Percentiles rank a stretch among this genome's conserved stretches.
Evolutionary conservation across 2,888 invertebrate species (phyloP).

Genomic region (Aphodius sticticus): DNA sequence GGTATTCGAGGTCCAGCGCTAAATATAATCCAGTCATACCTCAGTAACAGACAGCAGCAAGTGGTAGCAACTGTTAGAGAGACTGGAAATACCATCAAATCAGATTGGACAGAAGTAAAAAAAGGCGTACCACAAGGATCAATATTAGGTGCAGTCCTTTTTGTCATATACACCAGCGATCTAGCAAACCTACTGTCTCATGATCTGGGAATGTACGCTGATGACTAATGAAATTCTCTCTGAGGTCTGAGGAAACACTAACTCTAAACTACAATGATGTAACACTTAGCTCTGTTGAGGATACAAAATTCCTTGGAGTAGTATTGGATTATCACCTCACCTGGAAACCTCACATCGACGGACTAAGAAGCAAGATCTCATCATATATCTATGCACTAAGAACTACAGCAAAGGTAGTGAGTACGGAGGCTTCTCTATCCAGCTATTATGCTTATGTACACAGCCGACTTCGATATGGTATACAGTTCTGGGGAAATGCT

Average conservation of each 20-base stretch:
- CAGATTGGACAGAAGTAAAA: background rate
- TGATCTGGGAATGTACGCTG: background rate
- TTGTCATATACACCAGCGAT: background rate
- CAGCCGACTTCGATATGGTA: background rate
- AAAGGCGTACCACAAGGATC: background rate
- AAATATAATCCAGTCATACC: too few species aligned
- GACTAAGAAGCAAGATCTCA: too few species aligned
- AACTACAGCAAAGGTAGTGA: background rate
- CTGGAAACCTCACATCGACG: background rate
- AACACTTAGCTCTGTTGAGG: background rate
- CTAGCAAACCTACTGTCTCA: background rate
- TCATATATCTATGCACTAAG: background rate
- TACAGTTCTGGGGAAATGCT: background rate
- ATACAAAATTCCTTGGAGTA: background rate
- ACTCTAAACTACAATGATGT: background rate
- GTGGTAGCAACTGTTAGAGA: too few species aligned
- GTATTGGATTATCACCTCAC: background rate
- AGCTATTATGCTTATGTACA: background rate
- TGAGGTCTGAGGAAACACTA: background rate
- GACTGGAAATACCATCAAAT: too few species aligned
- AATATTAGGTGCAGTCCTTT: background rate
- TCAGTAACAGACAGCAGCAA: too few species aligned
- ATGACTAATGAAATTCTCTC: background rate
- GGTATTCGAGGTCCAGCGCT: too few species aligned
- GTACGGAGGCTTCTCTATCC: background rate